A percentile compares a stretch with the other conserved stretches of the same genome.
Conservation (phyloP, 2,888 invertebrate genomes). For the Ophioninae sp. region DNA sequence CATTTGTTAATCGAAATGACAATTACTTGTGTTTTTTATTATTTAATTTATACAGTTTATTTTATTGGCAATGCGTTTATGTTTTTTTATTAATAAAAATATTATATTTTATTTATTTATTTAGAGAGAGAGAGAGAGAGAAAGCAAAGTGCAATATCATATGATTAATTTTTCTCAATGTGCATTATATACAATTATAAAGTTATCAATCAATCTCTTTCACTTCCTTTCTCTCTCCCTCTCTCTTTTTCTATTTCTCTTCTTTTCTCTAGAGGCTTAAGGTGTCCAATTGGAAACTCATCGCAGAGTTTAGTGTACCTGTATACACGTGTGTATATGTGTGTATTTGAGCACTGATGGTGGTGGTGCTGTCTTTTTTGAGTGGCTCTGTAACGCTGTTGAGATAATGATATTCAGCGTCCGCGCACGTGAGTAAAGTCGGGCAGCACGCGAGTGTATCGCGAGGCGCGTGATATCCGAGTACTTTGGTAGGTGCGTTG, state of each 20-base stretch:
- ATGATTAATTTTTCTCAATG: too few relatives aligned
- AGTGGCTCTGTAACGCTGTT: conserved; percentile 23
- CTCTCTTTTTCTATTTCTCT: conserved; percentile 24
- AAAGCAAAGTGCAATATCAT: too few relatives aligned
- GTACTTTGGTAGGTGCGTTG: conserved; percentile 5
- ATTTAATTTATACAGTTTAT: too few relatives aligned
- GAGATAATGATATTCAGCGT: conserved; percentile 67
- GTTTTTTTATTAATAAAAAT: too few relatives aligned
- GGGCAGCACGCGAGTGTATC: conserved; percentile 64
- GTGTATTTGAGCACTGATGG: neutral
- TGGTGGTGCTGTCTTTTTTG: conserved; percentile 7
- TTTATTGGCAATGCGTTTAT: too few relatives aligned
- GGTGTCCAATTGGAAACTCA: conserved; percentile 32
- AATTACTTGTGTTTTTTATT: too few relatives aligned
- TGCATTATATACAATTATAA: too few relatives aligned
- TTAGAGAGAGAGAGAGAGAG: neutral
- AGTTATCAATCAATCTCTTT: neutral
- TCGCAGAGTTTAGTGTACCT: too few relatives aligned
- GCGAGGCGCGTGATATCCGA: neutral
- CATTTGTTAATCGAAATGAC: too few relatives aligned
- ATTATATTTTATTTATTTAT: too few relatives aligned
- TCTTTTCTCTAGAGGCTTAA: conserved; percentile 34
- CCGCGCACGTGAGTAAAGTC: conserved; percentile 66
- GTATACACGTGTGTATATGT: too few relatives aligned
- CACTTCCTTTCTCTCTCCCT: neutral